Evolutionary conservation across 2,888 invertebrate genomes (phyloP), one percentile per base, ranked within the genome.

Genomic region (Girardia tigrina): DNA sequence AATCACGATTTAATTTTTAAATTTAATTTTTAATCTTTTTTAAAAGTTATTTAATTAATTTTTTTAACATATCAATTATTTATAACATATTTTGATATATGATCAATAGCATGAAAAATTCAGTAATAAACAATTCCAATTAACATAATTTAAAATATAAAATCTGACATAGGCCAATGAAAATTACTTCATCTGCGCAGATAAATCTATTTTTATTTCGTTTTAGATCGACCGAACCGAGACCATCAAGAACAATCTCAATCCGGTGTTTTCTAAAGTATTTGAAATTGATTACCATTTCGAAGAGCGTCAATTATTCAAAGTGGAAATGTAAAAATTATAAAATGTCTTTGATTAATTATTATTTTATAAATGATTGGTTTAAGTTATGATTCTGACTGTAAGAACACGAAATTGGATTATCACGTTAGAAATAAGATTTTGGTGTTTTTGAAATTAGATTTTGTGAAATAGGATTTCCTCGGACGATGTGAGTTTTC

Each of bases 241-340:
- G 26, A 73, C 42, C 29, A 28, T 77, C 1, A 77, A 71, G 42
- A 77, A 77, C 42, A 77, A 28, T 76, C 71, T 77, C 16, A 77
- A 77, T 77, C 77, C 77, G 1, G 76, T 29, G 6, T 77, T 77
- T 70, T 26, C 36, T 4, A 28, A 28, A 36, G 28, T 26, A 28
- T 71, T 77, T 26, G 28, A 69, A 29, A 14, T 77, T 16, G 75
- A 77, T 26, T 77, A 76, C 28, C 71, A 28, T 27, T 77, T 77
- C 28, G 77, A 77, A 42, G 71, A 77, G 26, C 71, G 27, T 20
- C 77, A 77, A 42, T 14, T 28, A 28, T 23, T 77, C 1, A 28
- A 42, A 29, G 77, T 77, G 26, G 28, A 42, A 71, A 29, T 77
- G 42, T 75, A 29, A 75, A 26, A 23, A 56, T 56, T 12, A 12